Base-by-base conservation (phyloP, 2,113 vertebrate species). In the Podarcis cretensis region DNA sequence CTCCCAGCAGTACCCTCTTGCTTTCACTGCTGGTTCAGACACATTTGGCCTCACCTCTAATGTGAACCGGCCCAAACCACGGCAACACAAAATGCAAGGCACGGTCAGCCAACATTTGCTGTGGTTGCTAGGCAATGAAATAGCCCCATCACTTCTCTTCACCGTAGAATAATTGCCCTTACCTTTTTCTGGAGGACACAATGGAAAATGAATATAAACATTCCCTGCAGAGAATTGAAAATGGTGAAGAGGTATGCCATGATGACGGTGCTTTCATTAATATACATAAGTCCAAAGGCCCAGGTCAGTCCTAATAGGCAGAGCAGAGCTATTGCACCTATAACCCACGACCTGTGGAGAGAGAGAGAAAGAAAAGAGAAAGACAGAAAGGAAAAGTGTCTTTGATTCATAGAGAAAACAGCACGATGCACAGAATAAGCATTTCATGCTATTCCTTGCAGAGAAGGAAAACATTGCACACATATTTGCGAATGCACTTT, bases 151-250 rank as follows among this genome's bases (percentile, higher is more conserved):
- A n/a, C 43, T 30, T 90, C 89, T 92, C 66, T 85, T 92, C 77
- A 0, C 6, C 91, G 73, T 57, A 84, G 81, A 93, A 87, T 87
- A 9, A 13, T 82, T 48, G 18, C 78, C 83, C 95, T 94, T 96
- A 99, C 99, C 99, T 99, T 99, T 96, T 99, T 99, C 96, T 99
- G 99, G 92, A 99, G 98, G 85, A 99, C 98, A 95, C 99, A 99
- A 97, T 99, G 99, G 97, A 99, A 99, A 96, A 99, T 99, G 97
- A 99, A 99, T 98, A 99, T 99, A 97, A 99, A 99, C 99, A 99
- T 99, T 91, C 99, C 99, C 96, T 99, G 99, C 87, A 99, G 98
- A 95, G 99, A 99, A 98, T 99, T 99, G 97, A 99, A 99, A 97
- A 99, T 99, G 96, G 99, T 99, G 97, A 99, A 99, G 96, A 99